These are phyloP conservation scores for Gallinago nigripennis DNA, from an alignment of 2,797 vertebrate species.

Conservation along the genomic window DNA sequence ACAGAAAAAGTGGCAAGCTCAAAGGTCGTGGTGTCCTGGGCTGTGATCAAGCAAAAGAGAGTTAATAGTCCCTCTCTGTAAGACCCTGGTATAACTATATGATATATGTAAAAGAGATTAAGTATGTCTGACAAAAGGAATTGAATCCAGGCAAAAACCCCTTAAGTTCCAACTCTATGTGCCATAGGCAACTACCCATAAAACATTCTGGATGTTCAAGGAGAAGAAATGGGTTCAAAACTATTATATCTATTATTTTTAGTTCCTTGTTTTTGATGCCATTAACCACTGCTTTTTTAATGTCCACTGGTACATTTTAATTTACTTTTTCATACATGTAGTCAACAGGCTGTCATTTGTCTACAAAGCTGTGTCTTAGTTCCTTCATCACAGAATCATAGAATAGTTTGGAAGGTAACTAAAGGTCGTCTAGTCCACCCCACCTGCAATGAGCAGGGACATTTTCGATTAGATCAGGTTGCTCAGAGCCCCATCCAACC, in stretches of 20 bases:
- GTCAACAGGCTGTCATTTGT: neutral
- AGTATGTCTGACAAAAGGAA: neutral
- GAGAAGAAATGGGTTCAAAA: neutral
- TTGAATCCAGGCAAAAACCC: neutral
- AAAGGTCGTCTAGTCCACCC: neutral
- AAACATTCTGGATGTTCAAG: neutral
- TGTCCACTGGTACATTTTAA: neutral
- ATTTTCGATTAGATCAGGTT: neutral
- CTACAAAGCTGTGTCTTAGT: neutral
- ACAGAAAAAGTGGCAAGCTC: neutral
- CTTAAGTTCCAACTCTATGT: neutral
- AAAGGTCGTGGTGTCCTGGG: neutral
- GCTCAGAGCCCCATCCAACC: neutral
- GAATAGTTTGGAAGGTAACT: neutral
- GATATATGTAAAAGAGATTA: neutral
- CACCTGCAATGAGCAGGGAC: neutral
- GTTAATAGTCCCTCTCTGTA: neutral
- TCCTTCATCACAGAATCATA: neutral
- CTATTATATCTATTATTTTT: neutral
- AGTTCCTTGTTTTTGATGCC: neutral
- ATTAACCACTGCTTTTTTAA: neutral
- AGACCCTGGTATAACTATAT: neutral
- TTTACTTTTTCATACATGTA: neutral
- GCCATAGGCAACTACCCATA: neutral
- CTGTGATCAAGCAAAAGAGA: neutral